phyloP scores from a whole-genome alignment of 2,113 vertebrate genomes.

The Vulpes lagopus region DNA sequence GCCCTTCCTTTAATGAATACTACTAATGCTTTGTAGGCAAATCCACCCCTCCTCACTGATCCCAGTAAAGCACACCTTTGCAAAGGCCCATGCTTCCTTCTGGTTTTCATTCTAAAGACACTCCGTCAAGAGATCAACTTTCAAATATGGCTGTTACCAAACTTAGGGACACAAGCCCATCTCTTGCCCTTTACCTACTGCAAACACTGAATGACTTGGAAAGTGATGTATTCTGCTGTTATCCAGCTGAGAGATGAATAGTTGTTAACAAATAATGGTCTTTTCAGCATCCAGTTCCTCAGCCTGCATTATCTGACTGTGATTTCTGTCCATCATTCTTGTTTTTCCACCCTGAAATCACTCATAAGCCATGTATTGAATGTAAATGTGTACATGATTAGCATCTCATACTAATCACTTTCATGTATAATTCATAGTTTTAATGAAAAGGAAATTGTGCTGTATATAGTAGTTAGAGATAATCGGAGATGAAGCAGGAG shows the following conservation, averaged over 20 bases:
- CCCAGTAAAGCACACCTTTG: not conserved
- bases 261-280: slow-evolving; percentile 43
- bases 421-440: not conserved
- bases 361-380: slow-evolving; percentile 70
- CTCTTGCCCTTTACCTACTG: not conserved
- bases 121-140: not conserved
- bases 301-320: slow-evolving; percentile 54
- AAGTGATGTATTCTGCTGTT: slow-evolving; percentile 29
- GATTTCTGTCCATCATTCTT: slow-evolving; percentile 72
- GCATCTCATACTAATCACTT: slow-evolving; percentile 68
- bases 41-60: not conserved
- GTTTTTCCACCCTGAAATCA: slow-evolving; percentile 47
- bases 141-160: not conserved
- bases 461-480: not conserved
- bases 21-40: slow-evolving; percentile 33
- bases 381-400: slow-evolving; percentile 34
- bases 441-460: not conserved
- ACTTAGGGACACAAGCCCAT: not conserved
- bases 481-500: not conserved
- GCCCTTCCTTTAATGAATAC: not conserved
- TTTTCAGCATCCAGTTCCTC: slow-evolving; percentile 34
- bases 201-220: slow-evolving; percentile 58
- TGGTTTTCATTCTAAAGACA: slow-evolving; percentile 39
- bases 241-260: slow-evolving; percentile 17
- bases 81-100: not conserved